Base-by-base conservation (phyloP, 2,888 invertebrate genomes). In the Parascotia fuliginaria region DNA sequence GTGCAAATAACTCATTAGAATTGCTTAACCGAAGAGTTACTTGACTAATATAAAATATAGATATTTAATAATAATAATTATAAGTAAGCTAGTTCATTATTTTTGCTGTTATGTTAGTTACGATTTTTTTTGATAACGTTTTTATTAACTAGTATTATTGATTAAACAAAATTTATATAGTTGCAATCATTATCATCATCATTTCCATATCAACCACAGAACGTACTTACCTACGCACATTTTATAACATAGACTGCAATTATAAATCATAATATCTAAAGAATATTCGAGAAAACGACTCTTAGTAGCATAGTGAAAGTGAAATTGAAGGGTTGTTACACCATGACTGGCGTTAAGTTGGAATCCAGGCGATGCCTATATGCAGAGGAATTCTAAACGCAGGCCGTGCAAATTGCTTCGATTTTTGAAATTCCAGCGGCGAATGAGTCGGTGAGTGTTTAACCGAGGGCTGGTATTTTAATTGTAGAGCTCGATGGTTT, bases 291-390 rank as follows among this genome's bases (percentile, higher is more conserved):
- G 45, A 46, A 46, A 9, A n/a, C 2, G n/a, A 13, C 1, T 1
- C n/a, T 2, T 72, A 49, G 74, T 73, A 65, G 11, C 12, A 9
- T 3, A 39, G 46, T 59, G 66, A 77, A 74, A 76, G 72, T 68
- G 68, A 76, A 75, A 70, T 54, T 66, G 60, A 68, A 71, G 70
- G 70, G 63, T 65, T 50, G 58, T 68, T 66, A 65, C 65, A 60
- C 60, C 62, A 74, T 77, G 77, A 75, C 77, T 73, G 59, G 75
- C 72, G 53, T 61, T 60, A 65, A 63, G 60, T 55, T 54, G 46
- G 55, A 55, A 66, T 57, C 41, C 58, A 41, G 32, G 42, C 36
- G 55, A 63, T 54, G 55, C 60, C 61, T 58, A 46, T 46, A 57
- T 58, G 45, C 54, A 46, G 27, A 53, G 54, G 39, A 33, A 55